phyloP scores from a whole-genome alignment of 2,113 vertebrate genomes.

The Daboia siamensis region DNA sequence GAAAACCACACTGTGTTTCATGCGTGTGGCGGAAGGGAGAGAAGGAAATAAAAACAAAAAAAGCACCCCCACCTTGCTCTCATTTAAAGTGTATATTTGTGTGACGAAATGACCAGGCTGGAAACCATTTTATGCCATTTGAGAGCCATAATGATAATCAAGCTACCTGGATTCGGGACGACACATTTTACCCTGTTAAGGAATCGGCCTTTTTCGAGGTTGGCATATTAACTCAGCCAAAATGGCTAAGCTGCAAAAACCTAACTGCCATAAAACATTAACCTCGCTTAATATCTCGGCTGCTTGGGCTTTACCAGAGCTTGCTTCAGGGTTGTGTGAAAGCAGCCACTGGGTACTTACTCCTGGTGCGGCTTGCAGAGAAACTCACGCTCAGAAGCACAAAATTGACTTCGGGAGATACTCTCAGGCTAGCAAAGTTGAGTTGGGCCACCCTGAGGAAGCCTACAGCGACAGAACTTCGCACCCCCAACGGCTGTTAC shows the following conservation, averaged over 20 bases:
- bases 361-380: neutral
- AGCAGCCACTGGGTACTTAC: neutral
- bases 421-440: neutral
- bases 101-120: neutral
- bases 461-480: neutral
- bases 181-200: neutral
- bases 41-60: neutral
- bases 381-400: neutral
- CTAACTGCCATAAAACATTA: neutral
- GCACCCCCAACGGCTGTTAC: neutral
- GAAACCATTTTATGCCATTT: neutral
- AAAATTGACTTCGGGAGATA: neutral
- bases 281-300: neutral
- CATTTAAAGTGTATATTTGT: neutral
- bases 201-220: neutral
- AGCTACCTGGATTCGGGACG: neutral
- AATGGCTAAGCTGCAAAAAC: neutral
- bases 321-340: neutral
- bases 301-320: neutral
- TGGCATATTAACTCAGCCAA: neutral
- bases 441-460: neutral
- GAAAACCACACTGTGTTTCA: neutral
- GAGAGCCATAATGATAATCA: neutral
- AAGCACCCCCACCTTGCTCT: neutral
- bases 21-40: neutral